Percentiles rank a stretch among this genome's conserved stretches.
phyloP scores from a whole-genome alignment of 2,888 invertebrate species.

The Apodemia mormo region DNA sequence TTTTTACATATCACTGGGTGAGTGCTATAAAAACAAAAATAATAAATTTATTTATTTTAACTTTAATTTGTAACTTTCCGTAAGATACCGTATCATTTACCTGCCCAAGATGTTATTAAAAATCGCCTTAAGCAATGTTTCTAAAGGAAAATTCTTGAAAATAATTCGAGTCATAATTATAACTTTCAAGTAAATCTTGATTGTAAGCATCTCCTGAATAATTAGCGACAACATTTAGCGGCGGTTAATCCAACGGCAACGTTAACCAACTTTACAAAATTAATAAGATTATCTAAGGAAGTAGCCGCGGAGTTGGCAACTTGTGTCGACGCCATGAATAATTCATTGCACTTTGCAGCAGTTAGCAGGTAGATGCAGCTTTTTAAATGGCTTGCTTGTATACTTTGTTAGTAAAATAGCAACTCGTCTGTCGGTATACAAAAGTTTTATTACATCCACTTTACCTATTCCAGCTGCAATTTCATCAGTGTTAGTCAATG shows the following conservation, averaged over 20 bases:
- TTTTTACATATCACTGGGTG: no score
- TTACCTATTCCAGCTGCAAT: no score
- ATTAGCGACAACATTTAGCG: slow-evolving; percentile 27
- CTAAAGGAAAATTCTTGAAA: not conserved
- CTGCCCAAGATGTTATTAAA: no score
- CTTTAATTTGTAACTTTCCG: no score
- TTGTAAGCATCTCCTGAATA: slow-evolving; percentile 17
- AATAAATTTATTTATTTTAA: no score
- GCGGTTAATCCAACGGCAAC: slow-evolving; percentile 38
- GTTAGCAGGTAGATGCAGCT: slow-evolving; percentile 41
- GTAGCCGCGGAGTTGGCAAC: slow-evolving; percentile 21
- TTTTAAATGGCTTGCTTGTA: slow-evolving; percentile 15
- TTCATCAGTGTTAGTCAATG: no score
- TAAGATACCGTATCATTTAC: no score
- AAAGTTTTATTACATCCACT: not conserved
- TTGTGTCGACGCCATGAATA: slow-evolving; percentile 40
- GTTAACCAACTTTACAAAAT: slow-evolving; percentile 39
- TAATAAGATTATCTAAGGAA: slow-evolving; percentile 44
- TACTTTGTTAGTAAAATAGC: not conserved
- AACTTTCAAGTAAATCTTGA: slow-evolving; percentile 12
- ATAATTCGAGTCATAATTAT: not conserved
- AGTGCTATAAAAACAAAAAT: no score
- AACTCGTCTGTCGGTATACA: not conserved
- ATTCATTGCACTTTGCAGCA: slow-evolving; percentile 42
- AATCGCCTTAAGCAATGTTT: no score